phyloP scores from a whole-genome alignment of 2,113 vertebrate species.

The Anguilla japonica region DNA sequence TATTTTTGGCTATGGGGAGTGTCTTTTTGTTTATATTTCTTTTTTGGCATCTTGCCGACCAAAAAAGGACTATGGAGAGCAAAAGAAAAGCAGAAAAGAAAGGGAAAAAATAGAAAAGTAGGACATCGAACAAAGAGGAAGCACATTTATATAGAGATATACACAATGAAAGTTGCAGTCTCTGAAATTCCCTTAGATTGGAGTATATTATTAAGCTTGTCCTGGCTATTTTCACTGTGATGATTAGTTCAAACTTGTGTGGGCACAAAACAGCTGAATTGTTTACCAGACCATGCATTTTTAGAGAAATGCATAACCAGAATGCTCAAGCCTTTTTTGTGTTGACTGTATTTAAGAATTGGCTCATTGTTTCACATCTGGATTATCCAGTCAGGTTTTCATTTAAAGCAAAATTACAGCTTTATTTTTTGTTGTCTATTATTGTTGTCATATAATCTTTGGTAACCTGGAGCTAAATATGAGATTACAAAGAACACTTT shows the following conservation, averaged over 20 bases:
- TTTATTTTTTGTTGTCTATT: not conserved
- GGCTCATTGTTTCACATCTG: not conserved
- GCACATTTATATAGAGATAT: slow-evolving; percentile 54
- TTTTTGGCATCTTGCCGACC: slow-evolving; percentile 6
- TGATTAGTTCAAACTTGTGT: slow-evolving; percentile 34
- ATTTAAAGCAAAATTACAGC: not conserved
- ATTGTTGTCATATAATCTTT: not conserved
- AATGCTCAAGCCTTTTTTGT: not conserved
- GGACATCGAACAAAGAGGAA: slow-evolving; percentile 30
- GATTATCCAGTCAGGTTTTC: not conserved
- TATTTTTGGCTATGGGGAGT: slow-evolving; percentile 2
- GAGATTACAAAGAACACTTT: not conserved
- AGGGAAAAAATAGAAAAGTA: slow-evolving; percentile 2
- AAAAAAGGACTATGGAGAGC: not conserved
- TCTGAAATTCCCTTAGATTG: slow-evolving; percentile 51
- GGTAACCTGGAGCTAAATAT: not conserved
- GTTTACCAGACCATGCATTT: slow-evolving; percentile 10
- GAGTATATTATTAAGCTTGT: slow-evolving; percentile 43
- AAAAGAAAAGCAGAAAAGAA: slow-evolving; percentile 5
- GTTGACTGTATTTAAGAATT: not conserved
- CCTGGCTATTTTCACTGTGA: slow-evolving; percentile 51
- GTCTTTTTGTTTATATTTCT: slow-evolving; percentile 12
- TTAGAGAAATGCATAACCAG: slow-evolving; percentile 8
- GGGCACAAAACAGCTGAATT: slow-evolving; percentile 13
- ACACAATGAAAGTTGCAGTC: slow-evolving; percentile 47